These are phyloP conservation scores for Macropus fuliginosus DNA, from an alignment of 2,797 vertebrate genomes.

Conservation along the genomic window DNA sequence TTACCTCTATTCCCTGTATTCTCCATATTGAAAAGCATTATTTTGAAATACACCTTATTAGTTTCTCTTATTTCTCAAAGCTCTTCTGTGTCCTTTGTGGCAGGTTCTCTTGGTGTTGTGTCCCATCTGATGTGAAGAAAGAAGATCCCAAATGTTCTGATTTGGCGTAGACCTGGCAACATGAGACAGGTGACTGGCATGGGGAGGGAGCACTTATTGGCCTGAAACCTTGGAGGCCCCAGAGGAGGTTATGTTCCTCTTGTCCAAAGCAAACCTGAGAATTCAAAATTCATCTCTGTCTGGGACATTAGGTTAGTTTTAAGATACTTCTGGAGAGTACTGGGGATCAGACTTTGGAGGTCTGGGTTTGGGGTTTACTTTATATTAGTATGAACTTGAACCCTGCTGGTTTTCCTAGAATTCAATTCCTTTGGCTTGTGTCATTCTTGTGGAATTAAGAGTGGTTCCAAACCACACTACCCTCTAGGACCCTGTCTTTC, in stretches of 20 bases:
- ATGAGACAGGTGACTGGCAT: not conserved
- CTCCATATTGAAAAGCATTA: slow-evolving; percentile 17
- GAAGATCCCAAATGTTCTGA: not conserved
- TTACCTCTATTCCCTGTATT: not conserved
- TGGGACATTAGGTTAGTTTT: slow-evolving; percentile 15
- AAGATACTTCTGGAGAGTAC: not conserved
- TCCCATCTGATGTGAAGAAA: not conserved
- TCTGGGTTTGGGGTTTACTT: not conserved
- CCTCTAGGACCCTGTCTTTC: slow-evolving; percentile 4
- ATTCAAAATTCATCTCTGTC: slow-evolving; percentile 7
- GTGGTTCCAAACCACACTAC: slow-evolving; percentile 37
- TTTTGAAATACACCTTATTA: slow-evolving; percentile 37
- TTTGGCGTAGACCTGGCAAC: not conserved
- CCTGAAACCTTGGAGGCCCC: not conserved
- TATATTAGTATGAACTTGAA: not conserved
- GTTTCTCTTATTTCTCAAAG: slow-evolving; percentile 31
- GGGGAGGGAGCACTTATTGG: slow-evolving; percentile 6
- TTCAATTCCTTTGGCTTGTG: slow-evolving; percentile 9
- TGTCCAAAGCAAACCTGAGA: slow-evolving; percentile 7
- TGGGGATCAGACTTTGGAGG: not conserved
- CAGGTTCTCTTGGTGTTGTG: slow-evolving; percentile 28
- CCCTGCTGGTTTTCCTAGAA: not conserved
- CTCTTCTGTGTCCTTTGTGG: slow-evolving; percentile 48
- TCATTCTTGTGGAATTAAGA: not conserved
- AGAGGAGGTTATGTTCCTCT: not conserved